Base-by-base conservation (phyloP, 2,113 vertebrate species). In the Oplegnathus fasciatus region DNA sequence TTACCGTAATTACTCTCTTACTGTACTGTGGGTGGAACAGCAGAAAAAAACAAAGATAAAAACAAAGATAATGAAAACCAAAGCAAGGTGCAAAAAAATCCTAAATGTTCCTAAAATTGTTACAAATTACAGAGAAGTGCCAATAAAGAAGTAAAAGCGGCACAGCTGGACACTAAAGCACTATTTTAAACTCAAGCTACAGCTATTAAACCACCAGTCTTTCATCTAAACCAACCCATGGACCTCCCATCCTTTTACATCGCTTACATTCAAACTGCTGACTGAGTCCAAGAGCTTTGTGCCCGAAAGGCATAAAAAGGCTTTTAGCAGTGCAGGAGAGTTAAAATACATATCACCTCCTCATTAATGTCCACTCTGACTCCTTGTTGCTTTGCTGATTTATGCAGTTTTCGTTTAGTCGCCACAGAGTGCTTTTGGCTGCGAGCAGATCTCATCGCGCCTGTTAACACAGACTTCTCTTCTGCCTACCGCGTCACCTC, bases 341-440 rank as follows among this genome's bases (percentile, higher is more conserved):
- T 75, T 30, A 57, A 75, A 86, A 55, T 8, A 30, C 67, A 14
- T 1, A 54, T 72, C 55, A 70, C 50, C 81, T 68, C 42, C 72
- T 89, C 65, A 66, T 88, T 89, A 89, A 78, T 20, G 82, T 75
- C 75, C 69, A 57, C 72, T 80, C 48, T 1, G 30, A 75, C 30
- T 40, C 42, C 14, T 42, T 9, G 11, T 26, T 55, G 48, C 57
- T 75, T 18, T 46, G 80, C 67, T 40, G 80, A 89, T 84, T 68
- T 24, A 80, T 76, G 69, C 82, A 61, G 14, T 61, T 76, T 69
- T 46, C 28, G 3, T 78, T 88, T 40, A 42, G 34, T 28, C 50
- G 17, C 37, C 20, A 30, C 68, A 75, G 74, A 87, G 42, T 60
- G 87, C 71, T 71, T 60, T 28, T 42, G 52, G 82, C 73, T 75